These are phyloP conservation scores for Pelmatolapia mariae DNA, from an alignment of 2,113 vertebrate genomes.

Conservation along the genomic window DNA sequence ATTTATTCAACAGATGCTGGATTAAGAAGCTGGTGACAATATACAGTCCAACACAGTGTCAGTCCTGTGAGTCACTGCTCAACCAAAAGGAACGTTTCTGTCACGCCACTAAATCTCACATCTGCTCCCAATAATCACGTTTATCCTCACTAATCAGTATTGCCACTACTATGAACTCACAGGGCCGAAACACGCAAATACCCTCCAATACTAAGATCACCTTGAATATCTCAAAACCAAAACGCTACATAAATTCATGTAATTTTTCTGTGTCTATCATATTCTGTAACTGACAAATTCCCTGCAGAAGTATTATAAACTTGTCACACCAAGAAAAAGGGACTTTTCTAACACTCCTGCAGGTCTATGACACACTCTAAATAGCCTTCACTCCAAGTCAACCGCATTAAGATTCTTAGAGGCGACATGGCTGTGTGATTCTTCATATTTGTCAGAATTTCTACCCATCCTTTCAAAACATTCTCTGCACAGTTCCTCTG, in stretches of 20 bases:
- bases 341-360: neutral
- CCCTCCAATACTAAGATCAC: neutral
- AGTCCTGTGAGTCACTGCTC: neutral
- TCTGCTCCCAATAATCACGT: neutral
- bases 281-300: neutral
- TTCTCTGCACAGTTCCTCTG: neutral
- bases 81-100: neutral
- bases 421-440: neutral
- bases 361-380: neutral
- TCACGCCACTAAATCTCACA: neutral
- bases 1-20: neutral
- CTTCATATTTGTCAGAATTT: neutral
- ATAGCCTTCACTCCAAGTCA: neutral
- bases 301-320: neutral
- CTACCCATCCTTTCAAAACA: neutral
- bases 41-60: neutral
- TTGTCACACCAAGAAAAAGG: neutral
- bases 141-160: neutral
- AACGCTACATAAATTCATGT: neutral
- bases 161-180: neutral
- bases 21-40: neutral
- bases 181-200: neutral
- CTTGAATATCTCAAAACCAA: neutral
- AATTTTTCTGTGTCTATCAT: neutral
- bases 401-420: neutral